Evolutionary conservation across 2,797 vertebrate species (phyloP).

Genomic region (Oreortyx pictus): DNA sequence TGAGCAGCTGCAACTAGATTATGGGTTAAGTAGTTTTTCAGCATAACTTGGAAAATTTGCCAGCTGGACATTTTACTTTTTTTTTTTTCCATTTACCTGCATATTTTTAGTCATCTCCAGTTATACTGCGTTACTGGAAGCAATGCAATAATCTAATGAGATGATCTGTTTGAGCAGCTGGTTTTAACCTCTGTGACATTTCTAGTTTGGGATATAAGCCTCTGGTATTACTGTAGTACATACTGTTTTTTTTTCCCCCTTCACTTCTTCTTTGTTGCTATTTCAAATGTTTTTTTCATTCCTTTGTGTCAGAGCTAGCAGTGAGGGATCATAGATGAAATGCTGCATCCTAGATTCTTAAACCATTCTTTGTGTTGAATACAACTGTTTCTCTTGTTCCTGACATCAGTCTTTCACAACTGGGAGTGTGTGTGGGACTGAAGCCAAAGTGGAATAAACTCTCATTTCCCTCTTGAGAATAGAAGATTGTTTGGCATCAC

Average conservation of each 20-base stretch:
- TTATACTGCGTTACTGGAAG: slow-evolving; percentile 43
- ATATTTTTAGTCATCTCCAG: not conserved
- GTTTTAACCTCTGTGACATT: slow-evolving; percentile 71
- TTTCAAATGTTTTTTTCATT: not conserved
- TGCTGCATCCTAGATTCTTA: not conserved
- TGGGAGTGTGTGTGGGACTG: not conserved
- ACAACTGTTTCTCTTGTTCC: not conserved
- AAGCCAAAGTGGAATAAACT: slow-evolving; percentile 15
- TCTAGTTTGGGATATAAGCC: slow-evolving; percentile 19
- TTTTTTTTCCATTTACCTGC: not conserved
- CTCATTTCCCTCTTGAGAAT: not conserved
- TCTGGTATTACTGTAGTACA: not conserved
- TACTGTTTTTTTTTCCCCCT: not conserved
- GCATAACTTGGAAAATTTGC: not conserved
- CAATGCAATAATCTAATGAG: slow-evolving; percentile 57
- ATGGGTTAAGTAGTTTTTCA: not conserved
- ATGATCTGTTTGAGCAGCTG: slow-evolving; percentile 71
- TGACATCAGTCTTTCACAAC: not conserved
- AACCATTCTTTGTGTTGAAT: not conserved
- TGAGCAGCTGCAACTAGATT: not conserved
- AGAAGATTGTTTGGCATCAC: not conserved
- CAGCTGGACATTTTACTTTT: not conserved
- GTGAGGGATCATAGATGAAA: not conserved
- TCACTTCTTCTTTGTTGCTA: not conserved
- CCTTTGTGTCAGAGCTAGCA: not conserved